Evolutionary conservation across 2,113 vertebrate species (phyloP).

Genomic region (Nipponia nippon): DNA sequence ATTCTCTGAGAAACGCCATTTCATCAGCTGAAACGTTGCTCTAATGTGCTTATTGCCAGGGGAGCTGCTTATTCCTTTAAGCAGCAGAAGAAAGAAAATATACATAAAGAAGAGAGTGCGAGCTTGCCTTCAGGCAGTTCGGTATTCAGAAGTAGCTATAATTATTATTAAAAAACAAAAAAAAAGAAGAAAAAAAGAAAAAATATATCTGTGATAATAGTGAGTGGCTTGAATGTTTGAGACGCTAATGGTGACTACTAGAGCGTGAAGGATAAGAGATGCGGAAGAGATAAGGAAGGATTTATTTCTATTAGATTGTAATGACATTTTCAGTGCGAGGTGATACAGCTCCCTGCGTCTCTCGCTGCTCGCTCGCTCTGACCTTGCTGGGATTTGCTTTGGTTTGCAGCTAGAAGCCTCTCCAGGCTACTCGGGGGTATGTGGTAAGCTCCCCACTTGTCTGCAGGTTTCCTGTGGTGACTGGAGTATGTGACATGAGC

Average conservation of each 20-base stretch:
- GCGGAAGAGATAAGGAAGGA: neutral
- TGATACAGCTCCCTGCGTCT: neutral
- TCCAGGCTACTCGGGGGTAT: fast-evolving
- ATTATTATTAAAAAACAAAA: neutral
- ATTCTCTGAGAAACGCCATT: neutral
- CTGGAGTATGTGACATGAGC: neutral
- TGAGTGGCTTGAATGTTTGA: neutral
- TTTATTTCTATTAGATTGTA: neutral
- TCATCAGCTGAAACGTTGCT: slow-evolving; percentile 14
- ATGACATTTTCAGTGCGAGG: neutral
- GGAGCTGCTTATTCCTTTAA: slow-evolving; percentile 7
- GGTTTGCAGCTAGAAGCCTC: neutral
- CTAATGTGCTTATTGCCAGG: slow-evolving; percentile 31
- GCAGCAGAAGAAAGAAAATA: neutral
- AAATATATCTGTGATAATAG: neutral
- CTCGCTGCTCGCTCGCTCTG: neutral
- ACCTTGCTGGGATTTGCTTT: neutral
- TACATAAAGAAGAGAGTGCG: neutral
- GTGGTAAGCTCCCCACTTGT: neutral
- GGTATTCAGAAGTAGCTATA: neutral
- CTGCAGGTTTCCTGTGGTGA: neutral
- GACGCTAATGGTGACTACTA: neutral
- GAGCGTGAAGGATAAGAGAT: slow-evolving; percentile 54
- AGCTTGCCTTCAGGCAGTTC: neutral
- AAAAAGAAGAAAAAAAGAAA: neutral